Percentiles rank a stretch among this genome's conserved stretches.
These are phyloP conservation scores for Macrocentrus cingulum DNA, from an alignment of 1,140 invertebrate species.

Conservation along the genomic window DNA sequence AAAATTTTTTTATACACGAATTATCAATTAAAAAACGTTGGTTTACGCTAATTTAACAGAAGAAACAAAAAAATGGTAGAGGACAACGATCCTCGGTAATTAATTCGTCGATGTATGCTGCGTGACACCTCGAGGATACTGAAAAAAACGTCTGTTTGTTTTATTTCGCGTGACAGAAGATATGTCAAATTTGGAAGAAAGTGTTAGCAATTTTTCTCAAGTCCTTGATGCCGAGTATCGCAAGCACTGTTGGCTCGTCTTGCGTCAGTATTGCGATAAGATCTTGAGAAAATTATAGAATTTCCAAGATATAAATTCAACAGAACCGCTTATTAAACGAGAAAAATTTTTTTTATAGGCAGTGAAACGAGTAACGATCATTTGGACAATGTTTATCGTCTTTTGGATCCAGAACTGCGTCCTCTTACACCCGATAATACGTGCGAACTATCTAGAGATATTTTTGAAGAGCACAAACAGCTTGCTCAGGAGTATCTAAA, in stretches of 20 bases:
- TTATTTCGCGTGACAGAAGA: background rate
- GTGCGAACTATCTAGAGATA: conserved; percentile 75
- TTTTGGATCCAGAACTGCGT: conserved; percentile 76
- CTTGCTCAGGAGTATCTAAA: conserved; percentile 75
- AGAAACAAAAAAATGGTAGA: too few species aligned
- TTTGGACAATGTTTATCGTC: conserved; percentile 71
- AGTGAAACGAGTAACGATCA: conserved; percentile 56
- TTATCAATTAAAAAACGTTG: too few species aligned
- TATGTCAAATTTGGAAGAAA: conserved; percentile 14
- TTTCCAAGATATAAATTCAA: too few species aligned
- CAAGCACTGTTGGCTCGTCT: conserved; percentile 43
- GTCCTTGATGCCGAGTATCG: conserved; percentile 42
- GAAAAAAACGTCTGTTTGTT: background rate
- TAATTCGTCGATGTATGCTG: conserved; percentile 8
- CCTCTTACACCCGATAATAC: conserved; percentile 78
- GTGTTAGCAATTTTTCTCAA: conserved; percentile 31
- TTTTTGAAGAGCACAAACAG: conserved; percentile 84
- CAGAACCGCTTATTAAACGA: too few species aligned
- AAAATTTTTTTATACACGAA: background rate
- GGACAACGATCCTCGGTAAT: too few species aligned
- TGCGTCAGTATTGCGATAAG: conserved; percentile 51
- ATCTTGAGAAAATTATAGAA: too few species aligned
- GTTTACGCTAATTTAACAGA: too few species aligned
- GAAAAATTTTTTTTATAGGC: conserved; percentile 27
- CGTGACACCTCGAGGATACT: background rate